Evolutionary conservation across 2,113 vertebrate genomes (phyloP).

Genomic region (Phoenicopterus ruber): DNA sequence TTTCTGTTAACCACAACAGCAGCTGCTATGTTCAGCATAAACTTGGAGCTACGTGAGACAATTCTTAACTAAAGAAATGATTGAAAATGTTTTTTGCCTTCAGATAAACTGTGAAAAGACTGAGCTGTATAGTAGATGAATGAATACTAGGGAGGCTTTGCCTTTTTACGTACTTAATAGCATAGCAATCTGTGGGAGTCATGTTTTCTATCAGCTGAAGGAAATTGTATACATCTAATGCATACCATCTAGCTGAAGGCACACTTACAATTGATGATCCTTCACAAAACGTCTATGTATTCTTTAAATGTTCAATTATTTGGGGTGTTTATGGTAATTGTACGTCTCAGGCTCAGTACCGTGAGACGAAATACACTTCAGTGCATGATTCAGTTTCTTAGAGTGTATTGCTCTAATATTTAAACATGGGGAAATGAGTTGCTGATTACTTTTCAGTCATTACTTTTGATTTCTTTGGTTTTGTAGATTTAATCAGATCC

Average conservation of each 20-base stretch:
- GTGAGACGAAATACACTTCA: neutral
- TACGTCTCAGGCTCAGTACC: neutral
- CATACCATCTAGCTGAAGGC: neutral
- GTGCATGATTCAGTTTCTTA: neutral
- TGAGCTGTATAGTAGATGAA: neutral
- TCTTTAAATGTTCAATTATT: neutral
- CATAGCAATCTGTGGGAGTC: neutral
- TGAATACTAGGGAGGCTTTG: neutral
- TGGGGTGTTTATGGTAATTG: neutral
- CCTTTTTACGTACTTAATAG: neutral
- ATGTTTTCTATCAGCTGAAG: neutral
- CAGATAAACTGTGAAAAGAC: neutral
- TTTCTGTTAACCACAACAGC: neutral
- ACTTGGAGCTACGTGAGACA: neutral
- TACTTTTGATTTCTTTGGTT: neutral
- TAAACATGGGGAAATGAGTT: neutral
- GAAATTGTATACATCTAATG: neutral
- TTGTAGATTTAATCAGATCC: neutral
- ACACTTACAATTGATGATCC: neutral
- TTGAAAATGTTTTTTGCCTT: neutral
- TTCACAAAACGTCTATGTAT: neutral
- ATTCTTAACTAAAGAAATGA: neutral
- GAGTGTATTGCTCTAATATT: neutral
- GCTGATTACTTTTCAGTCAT: slow-evolving; percentile 11
- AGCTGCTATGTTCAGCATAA: neutral